Base-by-base conservation (phyloP, 2,113 vertebrate species). In the Pantherophis guttatus region DNA sequence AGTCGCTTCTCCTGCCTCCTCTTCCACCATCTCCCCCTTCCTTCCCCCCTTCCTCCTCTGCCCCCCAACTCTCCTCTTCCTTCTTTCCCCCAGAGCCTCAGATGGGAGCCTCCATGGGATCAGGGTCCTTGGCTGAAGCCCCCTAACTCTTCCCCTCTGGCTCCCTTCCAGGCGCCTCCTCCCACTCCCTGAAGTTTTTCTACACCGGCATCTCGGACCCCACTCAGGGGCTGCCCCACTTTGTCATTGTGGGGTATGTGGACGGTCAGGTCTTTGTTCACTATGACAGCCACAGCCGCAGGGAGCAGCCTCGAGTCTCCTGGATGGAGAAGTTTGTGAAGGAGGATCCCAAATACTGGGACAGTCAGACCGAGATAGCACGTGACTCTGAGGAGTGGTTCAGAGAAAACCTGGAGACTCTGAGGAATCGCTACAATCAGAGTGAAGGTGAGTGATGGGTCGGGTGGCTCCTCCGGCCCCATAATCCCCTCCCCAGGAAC, bases 211-310 rank as follows among this genome's bases (percentile, higher is more conserved):
- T 57, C 17, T 88, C 19, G 1, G 29, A 88, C 0, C n/a, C 87
- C 15, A 55, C 19, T 55, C 87, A 88, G 53, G 53, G 17, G 53
- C 17, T 0, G 87, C 54, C 87, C 87, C 8, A 39, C 0, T 88
- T 57, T 10, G 5, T 55, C 21, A 0, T 1, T 33, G 0, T 55
- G 87, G 87, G 87, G 17, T 88, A 5, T 0, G 7, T 57, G n/a
- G 87, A 57, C 0, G 19, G 0, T 33, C 17, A 88, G 0, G 0
- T 33, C 53, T 21, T 88, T 0, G 0, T 0, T 8, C 0, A 11
- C 54, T 88, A 88, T 0, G 53, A 88, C 87, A 88, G 53, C 48
- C 0, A 33, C 17, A 88, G 29, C 53, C 3, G 4, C n/a, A 39
- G 0, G 29, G 0, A 2, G 5, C 0, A 33, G n/a, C n/a, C 54